phyloP scores from a whole-genome alignment of 2,797 vertebrate species.

The Myotis findleyi region DNA sequence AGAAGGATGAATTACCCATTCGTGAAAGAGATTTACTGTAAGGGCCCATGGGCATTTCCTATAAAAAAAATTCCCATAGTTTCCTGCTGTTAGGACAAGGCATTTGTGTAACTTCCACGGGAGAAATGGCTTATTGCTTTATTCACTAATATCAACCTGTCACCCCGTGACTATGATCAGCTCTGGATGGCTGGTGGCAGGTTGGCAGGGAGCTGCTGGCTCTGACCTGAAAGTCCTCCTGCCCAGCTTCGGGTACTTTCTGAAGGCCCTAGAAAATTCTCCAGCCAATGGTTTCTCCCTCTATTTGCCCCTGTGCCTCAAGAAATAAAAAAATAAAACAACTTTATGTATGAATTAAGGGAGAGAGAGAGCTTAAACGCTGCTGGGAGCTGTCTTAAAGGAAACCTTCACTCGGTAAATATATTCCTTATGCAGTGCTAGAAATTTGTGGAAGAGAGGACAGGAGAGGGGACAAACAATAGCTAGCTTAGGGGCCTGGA shows the following conservation, averaged over 20 bases:
- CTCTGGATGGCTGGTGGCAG: slow-evolving; percentile 65
- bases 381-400: slow-evolving; percentile 57
- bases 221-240: slow-evolving; percentile 73
- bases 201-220: slow-evolving; percentile 73
- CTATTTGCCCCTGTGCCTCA: neutral
- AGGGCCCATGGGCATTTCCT: slow-evolving; percentile 82
- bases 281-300: neutral
- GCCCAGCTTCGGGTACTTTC: slow-evolving; percentile 72
- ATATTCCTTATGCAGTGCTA: slow-evolving; percentile 58
- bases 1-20: slow-evolving; percentile 81
- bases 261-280: slow-evolving; percentile 76
- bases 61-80: slow-evolving; percentile 85
- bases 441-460: slow-evolving; percentile 56
- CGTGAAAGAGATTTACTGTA: slow-evolving; percentile 84
- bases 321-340: neutral
- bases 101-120: slow-evolving; percentile 84
- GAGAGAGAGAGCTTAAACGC: slow-evolving; percentile 68
- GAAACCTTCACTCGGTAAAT: slow-evolving; percentile 39
- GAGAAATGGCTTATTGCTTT: slow-evolving; percentile 85
- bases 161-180: slow-evolving; percentile 85
- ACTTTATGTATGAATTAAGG: neutral
- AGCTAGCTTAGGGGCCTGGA: slow-evolving; percentile 73
- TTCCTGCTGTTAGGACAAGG: slow-evolving; percentile 85
- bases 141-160: slow-evolving; percentile 79
- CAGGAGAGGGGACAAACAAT: slow-evolving; percentile 70